phyloP scores from a whole-genome alignment of 2,113 vertebrate genomes.

The Apaloderma vittatum region DNA sequence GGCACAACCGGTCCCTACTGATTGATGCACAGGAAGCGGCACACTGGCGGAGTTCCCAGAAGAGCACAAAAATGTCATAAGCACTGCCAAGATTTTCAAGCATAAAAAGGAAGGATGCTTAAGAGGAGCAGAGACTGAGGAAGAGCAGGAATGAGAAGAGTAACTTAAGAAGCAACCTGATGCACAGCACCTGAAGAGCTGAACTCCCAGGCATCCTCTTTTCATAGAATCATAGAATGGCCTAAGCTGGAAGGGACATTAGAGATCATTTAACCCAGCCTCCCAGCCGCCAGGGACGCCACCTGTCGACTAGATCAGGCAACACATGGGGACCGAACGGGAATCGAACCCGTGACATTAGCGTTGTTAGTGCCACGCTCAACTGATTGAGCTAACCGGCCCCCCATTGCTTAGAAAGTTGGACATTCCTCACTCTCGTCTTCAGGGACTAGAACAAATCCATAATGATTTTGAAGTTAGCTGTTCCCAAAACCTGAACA shows the following conservation, averaged over 20 bases:
- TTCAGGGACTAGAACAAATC: background rate
- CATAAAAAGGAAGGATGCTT: background rate
- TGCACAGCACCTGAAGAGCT: background rate
- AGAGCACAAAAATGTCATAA: background rate
- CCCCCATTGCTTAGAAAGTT: background rate
- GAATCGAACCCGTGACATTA: too few relatives aligned
- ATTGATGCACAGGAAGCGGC: background rate
- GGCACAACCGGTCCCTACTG: fast-evolving
- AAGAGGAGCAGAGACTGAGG: background rate
- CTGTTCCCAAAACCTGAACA: background rate
- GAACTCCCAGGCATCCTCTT: background rate
- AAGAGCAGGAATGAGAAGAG: background rate
- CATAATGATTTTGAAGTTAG: background rate
- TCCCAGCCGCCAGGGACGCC: too few relatives aligned
- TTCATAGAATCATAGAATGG: too few relatives aligned
- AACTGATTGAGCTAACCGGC: too few relatives aligned
- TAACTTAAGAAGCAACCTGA: background rate
- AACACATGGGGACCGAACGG: too few relatives aligned
- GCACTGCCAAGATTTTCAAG: background rate
- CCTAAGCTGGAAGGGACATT: too few relatives aligned
- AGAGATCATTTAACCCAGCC: too few relatives aligned
- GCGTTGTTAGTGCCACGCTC: too few relatives aligned
- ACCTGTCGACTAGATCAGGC: too few relatives aligned
- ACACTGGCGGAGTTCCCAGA: fast-evolving
- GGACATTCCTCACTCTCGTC: background rate